These are phyloP conservation scores for Percina caprodes DNA, from an alignment of 2,113 vertebrate species.

Conservation along the genomic window DNA sequence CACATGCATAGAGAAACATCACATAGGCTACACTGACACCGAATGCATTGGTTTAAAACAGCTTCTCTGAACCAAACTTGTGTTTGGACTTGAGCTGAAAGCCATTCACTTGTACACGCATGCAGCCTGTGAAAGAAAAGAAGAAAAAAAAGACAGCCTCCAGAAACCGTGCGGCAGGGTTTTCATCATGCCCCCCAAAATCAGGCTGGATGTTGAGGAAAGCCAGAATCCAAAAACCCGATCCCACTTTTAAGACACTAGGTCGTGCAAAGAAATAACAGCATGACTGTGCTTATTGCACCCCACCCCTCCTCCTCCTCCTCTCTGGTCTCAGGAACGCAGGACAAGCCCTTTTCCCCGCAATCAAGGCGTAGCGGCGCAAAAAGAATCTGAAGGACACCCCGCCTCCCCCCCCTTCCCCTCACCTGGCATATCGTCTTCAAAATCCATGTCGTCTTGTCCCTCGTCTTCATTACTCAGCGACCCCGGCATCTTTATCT, in stretches of 20 bases:
- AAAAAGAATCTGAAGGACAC: constrained; percentile 82
- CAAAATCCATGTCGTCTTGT: constrained; percentile 89
- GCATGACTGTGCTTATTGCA: constrained; percentile 78
- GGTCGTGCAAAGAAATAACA: constrained; percentile 62
- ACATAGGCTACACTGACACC: neutral
- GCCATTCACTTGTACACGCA: constrained; percentile 35
- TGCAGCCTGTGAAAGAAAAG: constrained; percentile 21
- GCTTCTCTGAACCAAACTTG: constrained; percentile 35
- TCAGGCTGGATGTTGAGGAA: constrained; percentile 43
- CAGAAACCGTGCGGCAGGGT: constrained; percentile 46
- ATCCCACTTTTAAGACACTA: constrained; percentile 58
- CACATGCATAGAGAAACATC: neutral
- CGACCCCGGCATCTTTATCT: constrained; percentile 89
- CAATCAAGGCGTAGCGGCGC: constrained; percentile 84
- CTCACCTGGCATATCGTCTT: constrained; percentile 90
- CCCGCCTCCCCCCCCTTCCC: constrained; percentile 76
- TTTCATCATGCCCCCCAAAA: constrained; percentile 48
- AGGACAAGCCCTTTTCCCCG: constrained; percentile 86
- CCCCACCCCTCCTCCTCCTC: constrained; percentile 68
- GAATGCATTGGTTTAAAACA: neutral
- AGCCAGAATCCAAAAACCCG: constrained; percentile 43
- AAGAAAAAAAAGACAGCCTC: constrained; percentile 4
- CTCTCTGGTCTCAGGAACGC: constrained; percentile 73
- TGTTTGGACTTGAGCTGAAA: constrained; percentile 23
- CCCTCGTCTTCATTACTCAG: constrained; percentile 89